These are phyloP conservation scores for Peromyscus aztecus DNA, from an alignment of 2,797 vertebrate genomes.

Conservation along the genomic window DNA sequence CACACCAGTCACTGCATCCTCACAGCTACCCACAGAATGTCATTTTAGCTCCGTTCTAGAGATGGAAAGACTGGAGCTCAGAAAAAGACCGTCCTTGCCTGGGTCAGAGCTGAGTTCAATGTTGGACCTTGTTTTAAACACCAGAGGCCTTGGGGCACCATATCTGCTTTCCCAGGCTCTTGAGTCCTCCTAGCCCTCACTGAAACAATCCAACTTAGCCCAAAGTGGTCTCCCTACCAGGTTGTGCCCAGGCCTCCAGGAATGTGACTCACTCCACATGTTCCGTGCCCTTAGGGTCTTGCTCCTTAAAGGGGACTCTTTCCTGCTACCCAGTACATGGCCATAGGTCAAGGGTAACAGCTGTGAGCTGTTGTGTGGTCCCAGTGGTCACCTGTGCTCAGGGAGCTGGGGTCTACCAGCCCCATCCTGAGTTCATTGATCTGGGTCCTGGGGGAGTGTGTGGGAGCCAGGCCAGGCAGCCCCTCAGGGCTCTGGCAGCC, in stretches of 20 bases:
- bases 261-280: background rate
- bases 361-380: rapidly evolving
- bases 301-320: background rate
- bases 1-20: background rate
- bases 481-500: constrained; percentile 66
- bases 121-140: background rate
- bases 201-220: background rate
- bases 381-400: background rate
- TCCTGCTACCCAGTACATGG: background rate
- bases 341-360: background rate
- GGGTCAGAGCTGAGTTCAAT: background rate
- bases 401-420: background rate
- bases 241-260: background rate
- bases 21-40: background rate
- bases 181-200: rapidly evolving
- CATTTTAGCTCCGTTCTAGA: background rate
- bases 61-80: background rate
- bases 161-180: no score
- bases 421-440: constrained; percentile 1
- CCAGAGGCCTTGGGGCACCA: rapidly evolving
- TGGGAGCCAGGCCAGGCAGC: background rate
- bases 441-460: background rate
- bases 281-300: background rate
- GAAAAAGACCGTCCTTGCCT: rapidly evolving
- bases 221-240: background rate